phyloP scores from a whole-genome alignment of 2,797 vertebrate genomes.

The Mus spretus region DNA sequence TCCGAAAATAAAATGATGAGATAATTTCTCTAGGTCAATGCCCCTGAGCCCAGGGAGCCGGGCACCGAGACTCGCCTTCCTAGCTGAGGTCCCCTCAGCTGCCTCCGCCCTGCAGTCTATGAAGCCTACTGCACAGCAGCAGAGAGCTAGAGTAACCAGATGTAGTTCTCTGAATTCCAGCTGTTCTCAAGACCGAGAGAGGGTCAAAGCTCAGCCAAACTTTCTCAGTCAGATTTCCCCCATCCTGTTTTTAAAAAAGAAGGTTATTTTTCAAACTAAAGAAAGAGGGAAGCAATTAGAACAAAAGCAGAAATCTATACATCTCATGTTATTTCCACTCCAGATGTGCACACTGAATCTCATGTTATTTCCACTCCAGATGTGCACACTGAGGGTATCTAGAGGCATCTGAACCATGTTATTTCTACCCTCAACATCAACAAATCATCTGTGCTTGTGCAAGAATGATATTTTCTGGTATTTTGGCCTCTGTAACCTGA shows the following conservation, averaged over 20 bases:
- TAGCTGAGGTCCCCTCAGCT: not conserved
- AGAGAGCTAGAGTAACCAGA: not conserved
- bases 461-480: conserved; percentile 32
- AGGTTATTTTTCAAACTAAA: not conserved
- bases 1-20: not conserved
- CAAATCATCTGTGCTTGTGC: not conserved
- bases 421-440: conserved; percentile 42
- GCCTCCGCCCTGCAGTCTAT: not conserved
- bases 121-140: not conserved
- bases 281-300: not conserved
- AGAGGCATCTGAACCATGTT: not conserved
- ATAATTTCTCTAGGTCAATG: not conserved
- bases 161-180: not conserved
- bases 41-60: not conserved
- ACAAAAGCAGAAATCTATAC: not conserved
- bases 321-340: not conserved
- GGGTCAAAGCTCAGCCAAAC: not conserved
- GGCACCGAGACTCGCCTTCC: not conserved
- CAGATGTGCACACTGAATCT: not conserved
- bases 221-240: not conserved
- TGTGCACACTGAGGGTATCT: not conserved
- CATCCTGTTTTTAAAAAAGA: not conserved
- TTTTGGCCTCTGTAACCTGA: not conserved
- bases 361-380: not conserved
- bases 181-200: rapidly evolving